Evolutionary conservation across 30 jellyfish, hydroid and myxozoan genomes (phyloP).

Genomic region (Aurelia sp.): DNA sequence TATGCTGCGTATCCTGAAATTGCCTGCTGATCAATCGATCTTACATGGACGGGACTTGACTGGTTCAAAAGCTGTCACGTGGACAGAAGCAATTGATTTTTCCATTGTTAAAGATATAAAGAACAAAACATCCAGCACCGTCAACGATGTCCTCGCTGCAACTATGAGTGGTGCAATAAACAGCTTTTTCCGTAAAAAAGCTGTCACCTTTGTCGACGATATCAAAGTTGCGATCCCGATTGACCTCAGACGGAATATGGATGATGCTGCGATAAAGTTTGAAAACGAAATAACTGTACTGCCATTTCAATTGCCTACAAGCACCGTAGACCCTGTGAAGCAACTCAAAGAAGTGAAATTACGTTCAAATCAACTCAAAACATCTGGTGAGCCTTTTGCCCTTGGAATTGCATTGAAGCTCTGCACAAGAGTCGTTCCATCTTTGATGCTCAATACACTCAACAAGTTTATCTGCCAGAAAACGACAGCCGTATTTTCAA

Average conservation of each 20-base stretch:
- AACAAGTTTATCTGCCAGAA: conserved; percentile 64
- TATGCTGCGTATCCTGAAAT: conserved; percentile 41
- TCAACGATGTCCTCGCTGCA: conserved; percentile 76
- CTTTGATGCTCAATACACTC: conserved; percentile 32
- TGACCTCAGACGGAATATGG: conserved; percentile 68
- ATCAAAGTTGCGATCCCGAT: conserved; percentile 73
- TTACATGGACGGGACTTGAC: conserved; percentile 61
- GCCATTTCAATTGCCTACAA: conserved; percentile 57
- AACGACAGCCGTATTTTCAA: conserved; percentile 77
- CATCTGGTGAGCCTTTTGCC: conserved; percentile 85
- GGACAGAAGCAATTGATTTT: conserved; percentile 81
- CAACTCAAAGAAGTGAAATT: conserved; percentile 54
- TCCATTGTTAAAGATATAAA: conserved; percentile 64
- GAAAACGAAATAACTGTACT: conserved; percentile 69
- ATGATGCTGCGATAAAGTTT: conserved; percentile 64
- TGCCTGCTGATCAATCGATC: conserved; percentile 45
- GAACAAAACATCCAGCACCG: conserved; percentile 60
- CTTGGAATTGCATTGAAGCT: conserved; percentile 50
- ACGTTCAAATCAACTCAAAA: conserved; percentile 55
- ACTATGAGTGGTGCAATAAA: conserved; percentile 57
- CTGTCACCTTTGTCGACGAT: conserved; percentile 6
- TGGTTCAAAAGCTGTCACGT: conserved; percentile 67
- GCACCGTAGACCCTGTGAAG: conserved; percentile 10
- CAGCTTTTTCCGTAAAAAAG: conserved; percentile 27
- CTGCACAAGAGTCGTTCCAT: conserved; percentile 65